These are phyloP conservation scores for Pelobates cultripes DNA, from an alignment of 2,797 vertebrate genomes.

Conservation along the genomic window DNA sequence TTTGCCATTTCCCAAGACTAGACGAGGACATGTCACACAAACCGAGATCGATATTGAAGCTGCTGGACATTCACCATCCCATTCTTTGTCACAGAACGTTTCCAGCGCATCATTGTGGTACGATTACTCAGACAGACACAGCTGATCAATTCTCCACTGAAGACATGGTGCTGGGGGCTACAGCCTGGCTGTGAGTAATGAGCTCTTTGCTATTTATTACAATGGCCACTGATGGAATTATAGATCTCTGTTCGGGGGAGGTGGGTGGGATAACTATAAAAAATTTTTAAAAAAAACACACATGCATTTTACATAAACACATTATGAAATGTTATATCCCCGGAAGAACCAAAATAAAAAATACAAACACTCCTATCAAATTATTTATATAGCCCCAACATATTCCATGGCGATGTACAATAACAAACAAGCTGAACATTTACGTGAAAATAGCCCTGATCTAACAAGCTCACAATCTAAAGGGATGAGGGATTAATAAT, in stretches of 20 bases:
- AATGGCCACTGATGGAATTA: not conserved
- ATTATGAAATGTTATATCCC: too few species aligned
- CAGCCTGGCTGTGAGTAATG: slow-evolving; percentile 7
- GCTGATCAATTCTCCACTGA: slow-evolving; percentile 14
- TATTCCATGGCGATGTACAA: too few species aligned
- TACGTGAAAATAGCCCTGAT: too few species aligned
- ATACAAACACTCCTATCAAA: too few species aligned
- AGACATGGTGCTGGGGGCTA: not conserved
- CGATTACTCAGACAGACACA: not conserved
- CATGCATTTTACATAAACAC: too few species aligned
- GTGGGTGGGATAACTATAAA: not conserved
- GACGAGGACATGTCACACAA: not conserved
- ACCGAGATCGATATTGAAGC: not conserved
- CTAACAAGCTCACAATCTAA: too few species aligned
- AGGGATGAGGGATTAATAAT: too few species aligned
- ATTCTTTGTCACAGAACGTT: slow-evolving; percentile 18
- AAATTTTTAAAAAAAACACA: too few species aligned
- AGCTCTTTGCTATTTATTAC: not conserved
- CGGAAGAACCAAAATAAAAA: too few species aligned
- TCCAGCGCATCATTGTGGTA: not conserved
- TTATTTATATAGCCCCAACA: too few species aligned
- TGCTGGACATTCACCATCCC: not conserved
- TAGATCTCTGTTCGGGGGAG: not conserved
- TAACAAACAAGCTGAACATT: too few species aligned
- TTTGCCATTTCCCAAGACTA: not conserved